Conservation (phyloP, 2,888 invertebrate species). For the Phorcus lineatus region DNA sequence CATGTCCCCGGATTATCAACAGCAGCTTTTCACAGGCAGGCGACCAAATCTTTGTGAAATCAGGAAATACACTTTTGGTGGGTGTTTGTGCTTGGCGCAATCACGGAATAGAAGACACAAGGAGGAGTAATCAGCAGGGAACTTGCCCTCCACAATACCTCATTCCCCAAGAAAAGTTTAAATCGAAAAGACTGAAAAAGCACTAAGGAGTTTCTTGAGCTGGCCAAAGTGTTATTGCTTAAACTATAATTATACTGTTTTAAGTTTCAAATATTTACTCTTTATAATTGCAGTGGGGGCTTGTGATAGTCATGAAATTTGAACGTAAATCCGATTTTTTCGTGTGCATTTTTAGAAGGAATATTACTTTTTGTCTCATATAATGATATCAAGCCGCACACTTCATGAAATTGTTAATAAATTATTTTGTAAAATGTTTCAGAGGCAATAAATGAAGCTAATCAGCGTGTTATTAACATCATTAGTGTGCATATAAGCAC, state of each 20-base stretch:
- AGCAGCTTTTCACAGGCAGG: neutral
- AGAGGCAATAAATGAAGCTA: no score
- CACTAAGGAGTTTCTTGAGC: neutral
- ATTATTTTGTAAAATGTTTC: no score
- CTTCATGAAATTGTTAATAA: no score
- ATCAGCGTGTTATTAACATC: no score
- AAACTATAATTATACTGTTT: slow-evolving; percentile 20
- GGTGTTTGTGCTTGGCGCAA: slow-evolving; percentile 18
- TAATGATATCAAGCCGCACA: no score
- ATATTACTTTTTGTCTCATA: no score
- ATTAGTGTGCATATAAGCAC: no score
- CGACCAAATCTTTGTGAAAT: slow-evolving; percentile 21
- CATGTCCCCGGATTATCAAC: slow-evolving; percentile 14
- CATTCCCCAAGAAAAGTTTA: slow-evolving; percentile 3
- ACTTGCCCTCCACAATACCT: neutral
- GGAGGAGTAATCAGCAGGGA: slow-evolving; percentile 4
- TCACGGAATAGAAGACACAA: slow-evolving; percentile 7
- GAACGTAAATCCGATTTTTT: neutral
- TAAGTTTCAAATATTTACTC: slow-evolving; percentile 18
- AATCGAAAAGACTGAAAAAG: slow-evolving; percentile 13
- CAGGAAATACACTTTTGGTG: slow-evolving; percentile 21
- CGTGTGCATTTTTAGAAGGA: no score
- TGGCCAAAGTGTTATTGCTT: slow-evolving; percentile 11
- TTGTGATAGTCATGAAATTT: slow-evolving; percentile 9
- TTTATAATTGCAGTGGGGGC: neutral